Evolutionary conservation across 2,888 invertebrate species (phyloP).

Genomic region (Eulithis prunata): DNA sequence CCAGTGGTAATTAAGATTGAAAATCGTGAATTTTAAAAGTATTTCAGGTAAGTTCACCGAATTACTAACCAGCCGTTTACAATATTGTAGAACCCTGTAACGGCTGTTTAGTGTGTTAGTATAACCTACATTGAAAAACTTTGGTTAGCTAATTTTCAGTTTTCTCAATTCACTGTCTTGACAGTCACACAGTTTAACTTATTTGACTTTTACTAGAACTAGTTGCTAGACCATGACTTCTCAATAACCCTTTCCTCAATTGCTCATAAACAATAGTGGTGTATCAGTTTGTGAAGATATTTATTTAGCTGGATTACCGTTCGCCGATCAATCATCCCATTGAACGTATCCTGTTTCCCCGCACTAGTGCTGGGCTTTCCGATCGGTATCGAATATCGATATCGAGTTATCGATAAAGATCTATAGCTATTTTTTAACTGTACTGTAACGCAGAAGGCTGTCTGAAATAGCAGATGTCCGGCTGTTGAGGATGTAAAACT

Average conservation of each 20-base stretch:
- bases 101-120: too few species aligned
- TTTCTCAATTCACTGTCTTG: too few species aligned
- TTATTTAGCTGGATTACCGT: constrained; percentile 79
- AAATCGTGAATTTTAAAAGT: constrained; percentile 26
- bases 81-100: too few species aligned
- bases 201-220: too few species aligned
- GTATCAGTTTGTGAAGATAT: constrained; percentile 40
- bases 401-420: constrained; percentile 6
- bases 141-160: too few species aligned
- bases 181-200: too few species aligned
- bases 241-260: constrained; percentile 33
- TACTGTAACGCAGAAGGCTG: too few species aligned
- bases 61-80: neutral
- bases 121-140: too few species aligned
- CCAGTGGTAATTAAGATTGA: constrained; percentile 58
- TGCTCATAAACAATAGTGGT: constrained; percentile 35
- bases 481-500: too few species aligned
- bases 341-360: constrained; percentile 82
- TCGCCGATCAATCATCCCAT: constrained; percentile 83
- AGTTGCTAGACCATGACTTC: constrained; percentile 10
- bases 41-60: constrained; percentile 4
- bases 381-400: constrained; percentile 43
- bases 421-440: neutral
- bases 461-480: too few species aligned
- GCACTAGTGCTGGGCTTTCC: constrained; percentile 62